Conservation (phyloP, 2,797 vertebrate species). For the Echiichthys vipera region DNA sequence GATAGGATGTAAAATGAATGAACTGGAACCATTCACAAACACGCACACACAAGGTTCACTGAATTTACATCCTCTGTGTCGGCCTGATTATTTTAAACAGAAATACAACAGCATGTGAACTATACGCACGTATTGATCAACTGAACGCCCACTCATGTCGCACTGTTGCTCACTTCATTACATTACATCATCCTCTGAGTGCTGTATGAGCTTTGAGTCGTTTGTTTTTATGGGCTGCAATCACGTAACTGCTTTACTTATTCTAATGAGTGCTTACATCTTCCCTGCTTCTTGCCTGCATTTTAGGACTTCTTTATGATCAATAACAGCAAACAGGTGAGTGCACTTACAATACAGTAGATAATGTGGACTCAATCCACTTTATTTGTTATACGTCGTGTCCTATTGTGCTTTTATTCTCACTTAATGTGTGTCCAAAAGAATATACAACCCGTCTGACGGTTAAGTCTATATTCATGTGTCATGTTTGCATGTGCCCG, state of each 20-base stretch:
- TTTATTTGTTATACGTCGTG: not conserved
- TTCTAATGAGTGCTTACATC: slow-evolving; percentile 88
- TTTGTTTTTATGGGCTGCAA: slow-evolving; percentile 82
- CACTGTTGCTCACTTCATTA: slow-evolving; percentile 56
- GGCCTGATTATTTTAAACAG: slow-evolving; percentile 12
- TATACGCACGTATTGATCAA: slow-evolving; percentile 38
- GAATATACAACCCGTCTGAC: not conserved
- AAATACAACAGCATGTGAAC: slow-evolving; percentile 60
- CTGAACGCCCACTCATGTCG: slow-evolving; percentile 35
- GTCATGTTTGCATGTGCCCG: slow-evolving; percentile 24
- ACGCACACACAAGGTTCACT: not conserved
- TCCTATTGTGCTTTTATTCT: not conserved
- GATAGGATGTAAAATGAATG: not conserved
- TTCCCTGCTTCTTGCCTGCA: slow-evolving; percentile 95
- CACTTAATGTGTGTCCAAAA: slow-evolving; percentile 5
- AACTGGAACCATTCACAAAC: not conserved
- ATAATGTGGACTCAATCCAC: slow-evolving; percentile 7
- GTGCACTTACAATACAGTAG: slow-evolving; percentile 57
- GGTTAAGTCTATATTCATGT: not conserved
- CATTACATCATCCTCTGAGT: slow-evolving; percentile 32
- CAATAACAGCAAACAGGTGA: slow-evolving; percentile 88
- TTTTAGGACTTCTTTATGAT: slow-evolving; percentile 99
- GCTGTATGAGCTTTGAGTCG: slow-evolving; percentile 51
- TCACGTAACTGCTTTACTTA: slow-evolving; percentile 90
- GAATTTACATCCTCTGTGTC: not conserved